Base-by-base conservation (phyloP, 2,113 vertebrate species). In the Podarcis muralis region DNA sequence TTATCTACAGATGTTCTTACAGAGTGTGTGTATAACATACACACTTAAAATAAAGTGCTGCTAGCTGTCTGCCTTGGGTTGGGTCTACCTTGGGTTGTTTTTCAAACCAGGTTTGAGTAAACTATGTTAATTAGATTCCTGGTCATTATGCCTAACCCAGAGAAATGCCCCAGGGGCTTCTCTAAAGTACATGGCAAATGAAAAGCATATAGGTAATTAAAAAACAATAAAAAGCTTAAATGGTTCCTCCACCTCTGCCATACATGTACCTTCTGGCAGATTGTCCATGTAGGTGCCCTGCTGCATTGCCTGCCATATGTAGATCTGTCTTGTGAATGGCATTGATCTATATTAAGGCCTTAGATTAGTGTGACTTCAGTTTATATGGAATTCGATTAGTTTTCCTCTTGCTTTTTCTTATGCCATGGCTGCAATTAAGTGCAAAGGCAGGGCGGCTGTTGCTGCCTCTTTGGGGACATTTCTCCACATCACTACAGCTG, bases 101-200 rank as follows among this genome's bases (percentile, higher is more conserved):
- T 84, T 71, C 66, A 72, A 71, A 71, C 18, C 68, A n/a, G 16
- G 37, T 72, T 18, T 35, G 71, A 83, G 37, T 69, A 66, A 27
- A n/a, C 16, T 7, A 25, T 48, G 35, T 68, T 84, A 84, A 84
- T 84, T 84, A 84, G 82, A 71, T 84, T 84, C 20, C 40, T 71
- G 40, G 82, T 22, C 27, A 72, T 72, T 71, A 57, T 40, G 40
- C 40, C 40, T 72, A 53, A 53, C 68, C 30, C 69, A 53, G 82
- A 53, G 82, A 84, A n/a, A 53, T 53, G 82, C 66, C 43, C 40
- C 35, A 20, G 16, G 59, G 65, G 22, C 68, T 22, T 74, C 40
- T 53, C 43, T 84, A 43, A 53, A 57, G 48, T 18, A 32, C 18
- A 22, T n/a, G 16, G 2, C 35, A 69, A 30, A 15, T 66, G 59